Evolutionary conservation across 2,797 vertebrate genomes (phyloP), one percentile per base, ranked within the genome.

Genomic region (Neosilurus hyrtlii): DNA sequence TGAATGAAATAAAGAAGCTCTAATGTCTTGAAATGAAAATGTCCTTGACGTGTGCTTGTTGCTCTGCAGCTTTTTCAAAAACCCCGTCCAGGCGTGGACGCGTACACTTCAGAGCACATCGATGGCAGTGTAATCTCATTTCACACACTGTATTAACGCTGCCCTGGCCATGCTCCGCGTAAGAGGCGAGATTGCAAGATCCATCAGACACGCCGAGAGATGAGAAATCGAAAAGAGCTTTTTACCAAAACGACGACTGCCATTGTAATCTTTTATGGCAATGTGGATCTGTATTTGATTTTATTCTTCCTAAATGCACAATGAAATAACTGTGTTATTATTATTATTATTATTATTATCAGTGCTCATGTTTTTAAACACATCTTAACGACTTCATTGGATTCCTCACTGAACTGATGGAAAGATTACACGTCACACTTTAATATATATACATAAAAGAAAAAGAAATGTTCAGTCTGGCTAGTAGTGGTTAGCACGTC

Each of bases 121-220:
- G 79, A 84, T 86, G 82, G 62, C 80, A 78, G 66, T 12, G 30
- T 79, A 84, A 84, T 86, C 79, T 73, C 62, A 82, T 86, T 74
- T 84, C 80, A 79, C 74, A 78, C 80, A 51, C 74, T 59, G 84
- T 79, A 85, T 85, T 82, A 85, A 82, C 35, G 74, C 80, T 49
- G 80, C 80, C 59, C 59, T 84, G 52, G 57, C 73, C 51, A 30
- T 66, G 80, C 26, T 65, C 61, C 37, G 37, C 37, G 15, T 15
- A 18, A 82, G 74, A 52, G 66, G 66, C 73, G 22, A 10, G 24
- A 78, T 81, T 81, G 57, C 49, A 22, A 78, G 79, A 78, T 68
- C 83, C 73, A 71, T 84, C 79, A 71, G 63, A 80, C 79, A 59
- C n/a, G 37, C 9, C 10, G 22, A 77, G 66, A 77, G 65, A 26